Evolutionary conservation across 1,140 invertebrate species (phyloP).

Genomic region (Drosophila rhopaloa): DNA sequence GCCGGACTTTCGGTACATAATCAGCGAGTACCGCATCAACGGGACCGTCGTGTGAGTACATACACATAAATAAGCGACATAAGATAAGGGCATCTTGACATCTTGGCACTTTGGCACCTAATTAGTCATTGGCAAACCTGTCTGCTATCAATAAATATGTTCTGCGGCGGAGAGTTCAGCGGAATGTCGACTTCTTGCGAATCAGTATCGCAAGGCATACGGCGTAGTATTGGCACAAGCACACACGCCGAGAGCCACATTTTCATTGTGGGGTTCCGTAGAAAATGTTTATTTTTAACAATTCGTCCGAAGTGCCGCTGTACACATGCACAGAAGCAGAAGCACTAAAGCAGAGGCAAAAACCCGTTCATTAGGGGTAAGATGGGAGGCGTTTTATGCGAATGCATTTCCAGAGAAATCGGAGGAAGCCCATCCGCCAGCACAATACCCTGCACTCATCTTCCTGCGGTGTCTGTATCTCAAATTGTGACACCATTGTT

Average conservation of each 20-base stretch:
- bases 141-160: not conserved
- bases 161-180: slow-evolving; percentile 4
- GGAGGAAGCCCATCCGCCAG: slow-evolving; percentile 38
- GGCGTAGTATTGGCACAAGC: slow-evolving; percentile 41
- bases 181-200: slow-evolving; percentile 28
- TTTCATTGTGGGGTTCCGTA: slow-evolving; percentile 49
- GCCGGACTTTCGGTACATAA: slow-evolving; percentile 53
- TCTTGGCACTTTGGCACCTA: not conserved
- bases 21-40: slow-evolving; percentile 62
- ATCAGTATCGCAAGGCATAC: slow-evolving; percentile 27
- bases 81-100: not conserved
- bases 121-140: slow-evolving; percentile 3
- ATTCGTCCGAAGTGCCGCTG: slow-evolving; percentile 60
- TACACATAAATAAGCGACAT: no score
- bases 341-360: slow-evolving; percentile 21
- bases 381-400: slow-evolving; percentile 23
- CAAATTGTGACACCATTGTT: slow-evolving; percentile 1
- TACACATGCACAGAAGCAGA: slow-evolving; percentile 1
- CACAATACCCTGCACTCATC: slow-evolving; percentile 15
- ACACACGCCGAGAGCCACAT: slow-evolving; percentile 13
- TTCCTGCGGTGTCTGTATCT: slow-evolving; percentile 7
- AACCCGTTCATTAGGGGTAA: slow-evolving; percentile 49
- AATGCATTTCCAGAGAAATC: slow-evolving; percentile 40
- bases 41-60: slow-evolving; percentile 52
- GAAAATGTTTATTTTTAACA: slow-evolving; percentile 79